Evolutionary conservation across 2,888 invertebrate genomes (phyloP).

Genomic region (Thelaira solivaga): DNA sequence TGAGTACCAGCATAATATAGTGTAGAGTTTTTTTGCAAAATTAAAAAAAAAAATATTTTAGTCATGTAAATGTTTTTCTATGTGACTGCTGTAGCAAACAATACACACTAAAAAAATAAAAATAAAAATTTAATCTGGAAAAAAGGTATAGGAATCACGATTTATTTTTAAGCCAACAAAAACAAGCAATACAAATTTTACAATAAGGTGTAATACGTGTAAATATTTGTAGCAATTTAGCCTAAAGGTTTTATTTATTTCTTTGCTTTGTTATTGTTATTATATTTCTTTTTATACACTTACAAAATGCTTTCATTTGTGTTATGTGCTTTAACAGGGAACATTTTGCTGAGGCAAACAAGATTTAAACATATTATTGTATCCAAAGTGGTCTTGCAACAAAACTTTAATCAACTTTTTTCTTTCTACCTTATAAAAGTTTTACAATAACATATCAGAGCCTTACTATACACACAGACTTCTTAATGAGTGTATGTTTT

Average conservation of each 20-base stretch:
- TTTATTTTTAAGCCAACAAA: conserved; percentile 30
- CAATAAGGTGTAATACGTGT: not conserved
- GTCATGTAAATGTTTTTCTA: conserved; percentile 41
- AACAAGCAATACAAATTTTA: not conserved
- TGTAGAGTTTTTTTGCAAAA: not conserved
- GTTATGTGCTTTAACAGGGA: too few relatives aligned
- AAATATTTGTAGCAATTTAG: conserved; percentile 35
- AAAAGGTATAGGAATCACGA: conserved; percentile 17
- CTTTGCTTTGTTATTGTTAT: conserved; percentile 7
- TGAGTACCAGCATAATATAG: conserved; percentile 11
- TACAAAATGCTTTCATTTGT: too few relatives aligned
- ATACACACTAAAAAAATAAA: not conserved
- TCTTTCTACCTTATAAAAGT: too few relatives aligned
- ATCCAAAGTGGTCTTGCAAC: too few relatives aligned
- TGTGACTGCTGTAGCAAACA: not conserved
- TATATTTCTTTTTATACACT: not conserved
- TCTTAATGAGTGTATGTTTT: too few relatives aligned
- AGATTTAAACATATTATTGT: too few relatives aligned
- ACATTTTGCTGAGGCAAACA: too few relatives aligned
- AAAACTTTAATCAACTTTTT: too few relatives aligned
- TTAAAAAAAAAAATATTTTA: conserved; percentile 34
- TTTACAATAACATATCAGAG: too few relatives aligned
- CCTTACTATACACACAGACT: too few relatives aligned
- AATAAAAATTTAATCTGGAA: not conserved
- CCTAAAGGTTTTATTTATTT: conserved; percentile 38